These are phyloP conservation scores for Lytechinus pictus DNA, from an alignment of 35 echinoderm and acorn worm genomes.

Conservation along the genomic window DNA sequence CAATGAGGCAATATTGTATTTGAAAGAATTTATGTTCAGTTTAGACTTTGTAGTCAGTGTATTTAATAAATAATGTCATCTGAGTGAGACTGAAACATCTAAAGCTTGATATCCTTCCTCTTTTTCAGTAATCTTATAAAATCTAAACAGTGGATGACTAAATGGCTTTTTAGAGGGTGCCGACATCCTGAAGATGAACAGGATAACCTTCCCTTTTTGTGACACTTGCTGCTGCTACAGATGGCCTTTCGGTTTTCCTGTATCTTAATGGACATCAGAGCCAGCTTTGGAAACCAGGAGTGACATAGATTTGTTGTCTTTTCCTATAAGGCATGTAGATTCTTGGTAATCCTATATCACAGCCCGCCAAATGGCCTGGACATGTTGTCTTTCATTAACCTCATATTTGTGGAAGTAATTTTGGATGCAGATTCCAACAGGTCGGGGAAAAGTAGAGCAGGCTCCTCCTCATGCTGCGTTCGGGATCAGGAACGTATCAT, in stretches of 20 bases:
- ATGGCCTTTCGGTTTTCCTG: neutral
- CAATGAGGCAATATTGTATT: no score
- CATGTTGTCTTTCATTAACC: conserved; percentile 12
- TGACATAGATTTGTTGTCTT: conserved; percentile 5
- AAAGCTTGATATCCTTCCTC: neutral
- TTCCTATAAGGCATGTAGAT: conserved; percentile 3
- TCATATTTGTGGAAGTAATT: conserved; percentile 7
- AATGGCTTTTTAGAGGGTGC: neutral
- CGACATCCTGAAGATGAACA: neutral
- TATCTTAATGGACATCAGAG: conserved; percentile 19
- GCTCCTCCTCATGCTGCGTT: neutral
- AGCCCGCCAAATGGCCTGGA: neutral
- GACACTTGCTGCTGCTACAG: neutral
- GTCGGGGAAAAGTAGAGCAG: neutral
- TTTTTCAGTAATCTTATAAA: neutral
- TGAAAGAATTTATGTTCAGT: no score
- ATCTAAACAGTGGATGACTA: neutral
- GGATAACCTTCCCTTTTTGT: neutral
- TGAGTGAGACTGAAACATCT: neutral
- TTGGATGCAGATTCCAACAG: neutral
- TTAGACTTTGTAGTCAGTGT: no score
- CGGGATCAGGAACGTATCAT: neutral
- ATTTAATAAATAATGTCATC: neutral
- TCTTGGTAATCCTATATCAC: neutral
- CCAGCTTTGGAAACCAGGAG: neutral